Conservation (phyloP, 2,797 vertebrate species). For the Acestrorhynchus altus region DNA sequence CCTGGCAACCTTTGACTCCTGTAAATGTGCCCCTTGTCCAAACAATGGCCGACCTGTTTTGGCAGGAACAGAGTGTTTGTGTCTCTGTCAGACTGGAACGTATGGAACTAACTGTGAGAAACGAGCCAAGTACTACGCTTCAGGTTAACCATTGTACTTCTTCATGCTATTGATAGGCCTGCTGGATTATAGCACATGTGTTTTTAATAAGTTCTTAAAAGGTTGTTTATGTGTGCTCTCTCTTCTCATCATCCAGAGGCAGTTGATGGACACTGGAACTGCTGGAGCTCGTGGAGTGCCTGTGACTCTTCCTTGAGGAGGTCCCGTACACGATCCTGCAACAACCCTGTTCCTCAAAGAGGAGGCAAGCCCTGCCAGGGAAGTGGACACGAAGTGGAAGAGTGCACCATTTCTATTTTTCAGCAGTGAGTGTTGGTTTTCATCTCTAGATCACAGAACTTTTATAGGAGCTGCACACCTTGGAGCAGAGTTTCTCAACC, state of each 20-base stretch:
- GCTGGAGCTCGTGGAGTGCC: constrained; percentile 88
- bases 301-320: constrained; percentile 80
- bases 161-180: not conserved
- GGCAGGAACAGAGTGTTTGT: constrained; percentile 85
- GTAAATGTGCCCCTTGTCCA: constrained; percentile 86
- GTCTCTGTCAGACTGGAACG: constrained; percentile 88
- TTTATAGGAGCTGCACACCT: too few species aligned
- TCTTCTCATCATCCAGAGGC: constrained; percentile 69
- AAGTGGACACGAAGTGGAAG: constrained; percentile 71
- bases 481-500: too few species aligned
- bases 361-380: constrained; percentile 84
- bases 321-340: constrained; percentile 80
- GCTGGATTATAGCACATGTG: not conserved
- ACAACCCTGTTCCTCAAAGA: constrained; percentile 80
- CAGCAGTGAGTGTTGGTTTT: constrained; percentile 67
- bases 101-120: constrained; percentile 85
- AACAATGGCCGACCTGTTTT: constrained; percentile 84
- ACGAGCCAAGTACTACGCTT: constrained; percentile 77
- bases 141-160: constrained; percentile 68
- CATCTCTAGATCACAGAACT: too few species aligned
- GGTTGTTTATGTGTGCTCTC: not conserved
- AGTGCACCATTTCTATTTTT: constrained; percentile 86
- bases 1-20: constrained; percentile 81
- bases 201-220: not conserved
- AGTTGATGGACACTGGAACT: constrained; percentile 89